Evolutionary conservation across 2,888 invertebrate species (phyloP).

Genomic region (Diaphora mendica): DNA sequence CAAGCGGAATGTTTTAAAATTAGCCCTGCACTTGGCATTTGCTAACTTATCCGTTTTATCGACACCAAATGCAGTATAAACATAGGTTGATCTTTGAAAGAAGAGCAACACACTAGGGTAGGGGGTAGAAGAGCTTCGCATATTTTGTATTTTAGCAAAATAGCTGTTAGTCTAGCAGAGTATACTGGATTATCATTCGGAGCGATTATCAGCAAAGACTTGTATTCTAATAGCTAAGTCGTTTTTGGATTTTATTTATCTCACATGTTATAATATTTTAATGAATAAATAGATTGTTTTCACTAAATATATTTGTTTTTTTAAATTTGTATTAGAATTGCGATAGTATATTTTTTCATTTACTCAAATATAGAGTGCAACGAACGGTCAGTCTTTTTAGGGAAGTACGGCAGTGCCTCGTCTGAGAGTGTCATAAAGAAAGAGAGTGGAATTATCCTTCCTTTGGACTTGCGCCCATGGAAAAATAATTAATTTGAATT

Average conservation of each 20-base stretch:
- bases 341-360: neutral
- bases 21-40: neutral
- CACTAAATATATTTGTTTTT: neutral
- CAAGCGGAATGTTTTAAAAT: neutral
- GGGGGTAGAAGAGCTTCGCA: neutral
- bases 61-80: neutral
- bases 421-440: too few relatives aligned
- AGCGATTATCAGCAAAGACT: neutral
- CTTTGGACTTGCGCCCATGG: too few relatives aligned
- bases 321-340: neutral
- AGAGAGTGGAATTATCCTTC: too few relatives aligned
- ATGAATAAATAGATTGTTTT: neutral
- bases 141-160: conserved; percentile 10
- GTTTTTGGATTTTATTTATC: neutral
- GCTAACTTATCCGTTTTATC: neutral
- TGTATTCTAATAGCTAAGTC: neutral
- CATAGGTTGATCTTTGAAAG: neutral
- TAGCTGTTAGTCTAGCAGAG: neutral
- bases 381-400: too few relatives aligned
- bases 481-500: too few relatives aligned
- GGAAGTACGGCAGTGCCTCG: too few relatives aligned
- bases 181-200: neutral
- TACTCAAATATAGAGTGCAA: neutral
- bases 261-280: neutral
- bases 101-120: neutral